Percentiles rank a stretch among this genome's conserved stretches.
phyloP scores from a whole-genome alignment of 2,797 vertebrate species.

The Danio kyathit region DNA sequence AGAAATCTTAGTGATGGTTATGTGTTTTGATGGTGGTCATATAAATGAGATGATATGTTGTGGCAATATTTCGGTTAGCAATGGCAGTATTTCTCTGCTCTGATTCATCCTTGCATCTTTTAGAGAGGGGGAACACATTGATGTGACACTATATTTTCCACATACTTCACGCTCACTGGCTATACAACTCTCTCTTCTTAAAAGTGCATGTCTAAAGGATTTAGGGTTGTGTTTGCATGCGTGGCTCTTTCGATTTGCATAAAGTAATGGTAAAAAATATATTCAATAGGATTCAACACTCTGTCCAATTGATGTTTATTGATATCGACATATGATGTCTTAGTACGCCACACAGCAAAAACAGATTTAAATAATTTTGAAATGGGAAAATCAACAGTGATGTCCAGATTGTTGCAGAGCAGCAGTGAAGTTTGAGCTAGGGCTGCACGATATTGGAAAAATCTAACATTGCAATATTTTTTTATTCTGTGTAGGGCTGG shows the following conservation, averaged over 20 bases:
- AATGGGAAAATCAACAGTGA: conserved; percentile 24
- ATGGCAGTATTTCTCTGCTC: conserved; percentile 20
- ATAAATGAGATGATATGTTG: conserved; percentile 19
- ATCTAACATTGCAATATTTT: too few species aligned
- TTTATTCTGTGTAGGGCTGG: too few species aligned
- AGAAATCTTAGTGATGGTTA: conserved; percentile 16
- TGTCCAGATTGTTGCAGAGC: conserved; percentile 65
- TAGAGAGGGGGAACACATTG: conserved; percentile 45
- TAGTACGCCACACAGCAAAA: conserved; percentile 32
- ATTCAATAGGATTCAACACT: conserved; percentile 31
- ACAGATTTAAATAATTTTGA: conserved; percentile 75
- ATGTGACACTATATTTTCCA: conserved; percentile 44
- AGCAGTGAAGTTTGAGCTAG: conserved; percentile 63
- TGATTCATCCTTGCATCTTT: conserved; percentile 50
- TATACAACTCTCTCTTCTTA: conserved; percentile 11
- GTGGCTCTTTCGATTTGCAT: conserved; percentile 37
- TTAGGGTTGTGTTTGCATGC: conserved; percentile 5
- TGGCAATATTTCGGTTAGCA: conserved; percentile 37
- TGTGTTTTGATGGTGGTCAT: conserved; percentile 23
- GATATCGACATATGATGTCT: conserved; percentile 25
- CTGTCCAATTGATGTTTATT: conserved; percentile 33
- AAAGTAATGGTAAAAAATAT: conserved; percentile 9
- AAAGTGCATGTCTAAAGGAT: conserved; percentile 36
- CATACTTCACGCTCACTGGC: conserved; percentile 37
- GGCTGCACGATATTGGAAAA: too few species aligned